phyloP scores from a whole-genome alignment of 2,888 invertebrate genomes.

The Caenorhabditis imperialis region DNA sequence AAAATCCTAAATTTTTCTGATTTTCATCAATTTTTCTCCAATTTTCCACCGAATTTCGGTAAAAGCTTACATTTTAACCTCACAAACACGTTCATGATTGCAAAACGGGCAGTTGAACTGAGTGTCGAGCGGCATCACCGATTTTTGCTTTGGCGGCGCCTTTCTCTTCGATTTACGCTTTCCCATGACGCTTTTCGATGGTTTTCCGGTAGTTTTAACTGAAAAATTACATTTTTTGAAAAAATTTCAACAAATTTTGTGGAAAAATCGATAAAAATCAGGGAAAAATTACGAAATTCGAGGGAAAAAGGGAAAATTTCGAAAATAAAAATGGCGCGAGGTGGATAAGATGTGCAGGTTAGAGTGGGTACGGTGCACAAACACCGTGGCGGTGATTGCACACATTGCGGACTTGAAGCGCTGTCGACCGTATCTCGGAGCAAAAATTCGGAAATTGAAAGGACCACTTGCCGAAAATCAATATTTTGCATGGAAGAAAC shows the following conservation, averaged over 20 bases:
- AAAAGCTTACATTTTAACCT: constrained; percentile 91
- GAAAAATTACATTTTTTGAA: constrained; percentile 17
- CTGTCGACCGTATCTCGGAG: constrained; percentile 35
- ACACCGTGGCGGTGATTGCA: not conserved
- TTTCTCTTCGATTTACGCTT: constrained; percentile 96
- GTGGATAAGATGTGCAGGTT: constrained; percentile 44
- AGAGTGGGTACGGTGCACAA: constrained; percentile 26
- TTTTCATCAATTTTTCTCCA: not conserved
- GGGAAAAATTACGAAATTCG: constrained; percentile 1
- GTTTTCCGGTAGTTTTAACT: too few species aligned
- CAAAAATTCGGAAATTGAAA: too few species aligned
- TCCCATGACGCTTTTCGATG: constrained; percentile 85
- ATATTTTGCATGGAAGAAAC: not conserved
- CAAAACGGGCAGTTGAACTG: constrained; percentile 99
- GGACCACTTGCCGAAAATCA: too few species aligned
- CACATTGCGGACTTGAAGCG: constrained; percentile 20
- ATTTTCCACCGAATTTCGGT: not conserved
- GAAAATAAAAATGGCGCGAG: constrained; percentile 46
- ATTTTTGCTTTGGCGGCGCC: constrained; percentile 92
- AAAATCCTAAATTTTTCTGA: not conserved
- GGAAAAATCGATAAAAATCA: not conserved
- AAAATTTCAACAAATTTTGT: constrained; percentile 3
- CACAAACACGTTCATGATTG: constrained; percentile 98
- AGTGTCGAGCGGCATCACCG: constrained; percentile 91
- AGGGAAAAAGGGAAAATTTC: constrained; percentile 19